Percentiles rank a stretch among this genome's conserved stretches.
These are phyloP conservation scores for Merops nubicus DNA, from an alignment of 2,113 vertebrate species.

Conservation along the genomic window DNA sequence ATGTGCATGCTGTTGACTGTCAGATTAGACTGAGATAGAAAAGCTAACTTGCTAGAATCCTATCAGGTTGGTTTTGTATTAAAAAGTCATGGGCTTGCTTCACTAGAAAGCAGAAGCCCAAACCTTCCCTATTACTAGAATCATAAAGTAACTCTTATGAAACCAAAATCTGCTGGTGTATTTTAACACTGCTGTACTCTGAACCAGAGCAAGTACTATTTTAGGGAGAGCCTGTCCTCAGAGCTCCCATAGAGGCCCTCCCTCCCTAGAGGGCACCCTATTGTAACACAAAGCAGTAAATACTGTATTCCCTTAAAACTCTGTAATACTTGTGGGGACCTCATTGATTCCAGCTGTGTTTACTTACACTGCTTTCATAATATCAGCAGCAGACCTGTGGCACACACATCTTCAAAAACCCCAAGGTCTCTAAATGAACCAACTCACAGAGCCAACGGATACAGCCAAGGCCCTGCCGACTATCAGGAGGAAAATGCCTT, in stretches of 20 bases:
- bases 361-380: neutral
- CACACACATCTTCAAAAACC: neutral
- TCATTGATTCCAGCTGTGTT: neutral
- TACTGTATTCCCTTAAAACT: neutral
- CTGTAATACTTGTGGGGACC: neutral
- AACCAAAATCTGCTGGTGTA: neutral
- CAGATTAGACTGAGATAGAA: neutral
- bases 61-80: neutral
- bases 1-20: neutral
- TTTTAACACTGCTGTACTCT: neutral
- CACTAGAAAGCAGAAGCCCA: neutral
- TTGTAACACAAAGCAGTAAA: neutral
- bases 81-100: neutral
- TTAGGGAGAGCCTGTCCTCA: neutral
- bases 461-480: accelerated
- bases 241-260: neutral
- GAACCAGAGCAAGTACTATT: neutral
- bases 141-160: neutral
- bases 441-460: neutral
- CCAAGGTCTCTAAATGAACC: neutral
- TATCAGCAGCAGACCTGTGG: neutral
- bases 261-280: neutral
- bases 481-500: neutral
- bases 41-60: neutral
- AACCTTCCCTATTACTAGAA: neutral